A percentile compares a stretch with the other conserved stretches of the same genome.
phyloP scores from a whole-genome alignment of 37 sponge, comb jelly and placozoan genomes.

The Amphimedon queenslandica region DNA sequence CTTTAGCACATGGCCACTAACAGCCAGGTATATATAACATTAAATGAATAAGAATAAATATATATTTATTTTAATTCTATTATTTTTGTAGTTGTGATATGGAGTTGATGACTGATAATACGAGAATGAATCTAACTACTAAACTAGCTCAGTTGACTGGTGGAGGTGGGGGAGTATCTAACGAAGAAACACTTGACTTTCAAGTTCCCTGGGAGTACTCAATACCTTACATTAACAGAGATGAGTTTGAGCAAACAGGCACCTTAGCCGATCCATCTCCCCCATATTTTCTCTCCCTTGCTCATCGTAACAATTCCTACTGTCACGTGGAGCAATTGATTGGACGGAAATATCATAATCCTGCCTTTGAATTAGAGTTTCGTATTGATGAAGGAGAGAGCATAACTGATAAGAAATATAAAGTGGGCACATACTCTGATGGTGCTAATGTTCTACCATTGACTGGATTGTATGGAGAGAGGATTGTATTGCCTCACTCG shows the following conservation, averaged over 20 bases:
- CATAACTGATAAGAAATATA: conserved; percentile 12
- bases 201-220: conserved; percentile 50
- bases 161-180: conserved; percentile 24
- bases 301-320: conserved; percentile 13
- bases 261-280: conserved; percentile 36
- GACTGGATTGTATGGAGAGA: conserved; percentile 24
- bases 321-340: conserved; percentile 65
- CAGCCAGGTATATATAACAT: conserved; percentile 43
- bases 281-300: conserved; percentile 23
- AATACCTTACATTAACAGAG: conserved; percentile 53
- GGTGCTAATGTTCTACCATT: conserved; percentile 17
- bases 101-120: conserved; percentile 52
- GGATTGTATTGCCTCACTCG: conserved; percentile 25
- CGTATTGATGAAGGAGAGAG: conserved; percentile 42
- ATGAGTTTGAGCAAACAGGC: conserved; percentile 50
- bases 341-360: conserved; percentile 32
- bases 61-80: conserved; percentile 2
- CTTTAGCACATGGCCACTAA: conserved; percentile 47
- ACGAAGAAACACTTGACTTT: conserved; percentile 39
- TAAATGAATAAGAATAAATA: neutral
- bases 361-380: conserved; percentile 66
- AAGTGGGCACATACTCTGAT: conserved; percentile 13
- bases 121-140: conserved; percentile 52
- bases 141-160: conserved; percentile 45
- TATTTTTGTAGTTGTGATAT: conserved; percentile 43